Base-by-base conservation (phyloP, 2,113 vertebrate genomes). In the Oncorhynchus mykiss region DNA sequence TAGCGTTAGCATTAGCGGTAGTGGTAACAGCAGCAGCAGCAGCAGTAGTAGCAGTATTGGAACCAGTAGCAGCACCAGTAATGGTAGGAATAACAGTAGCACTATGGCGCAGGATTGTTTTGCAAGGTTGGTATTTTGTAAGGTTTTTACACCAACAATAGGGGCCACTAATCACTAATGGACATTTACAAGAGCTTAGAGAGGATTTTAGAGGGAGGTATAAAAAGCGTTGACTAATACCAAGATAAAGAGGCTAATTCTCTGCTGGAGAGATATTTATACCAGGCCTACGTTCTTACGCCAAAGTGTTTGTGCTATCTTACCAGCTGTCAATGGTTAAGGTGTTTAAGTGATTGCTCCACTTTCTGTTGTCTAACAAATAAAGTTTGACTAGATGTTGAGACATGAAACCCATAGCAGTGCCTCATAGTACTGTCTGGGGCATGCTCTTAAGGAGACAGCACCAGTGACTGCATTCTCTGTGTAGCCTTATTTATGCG, bases 171-270 rank as follows among this genome's bases (percentile, higher is more conserved):
- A 78, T 54, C 16, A 54, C 39, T 45, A 45, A 45, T 90, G 83
- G 87, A 88, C 86, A 89, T 84, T 74, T 90, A 88, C 81, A 86
- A 74, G 78, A 75, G 87, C 85, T 89, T 87, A 88, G 77, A 80
- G 16, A 54, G 14, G 83, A 85, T 85, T 90, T 91, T 79, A 87
- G 81, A 77, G 82, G 72, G 76, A 78, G 76, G 75, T 86, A 84
- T 82, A 82, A 89, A 86, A 82, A 68, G 65, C 79, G 69, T 83
- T 88, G 78, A 82, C 71, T 88, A 88, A 89, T 90, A 71, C 83
- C 78, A 71, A 24, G 60, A 79, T 86, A 90, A 90, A 79, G 74
- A 87, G 80, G 84, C 80, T 88, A 85, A 91, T 91, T 90, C 85
- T 78, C 81, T 70, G 80, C 74, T 76, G 66, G 86, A 48, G 72